Conservation (phyloP, 2,113 vertebrate genomes). For the Ictalurus punctatus region DNA sequence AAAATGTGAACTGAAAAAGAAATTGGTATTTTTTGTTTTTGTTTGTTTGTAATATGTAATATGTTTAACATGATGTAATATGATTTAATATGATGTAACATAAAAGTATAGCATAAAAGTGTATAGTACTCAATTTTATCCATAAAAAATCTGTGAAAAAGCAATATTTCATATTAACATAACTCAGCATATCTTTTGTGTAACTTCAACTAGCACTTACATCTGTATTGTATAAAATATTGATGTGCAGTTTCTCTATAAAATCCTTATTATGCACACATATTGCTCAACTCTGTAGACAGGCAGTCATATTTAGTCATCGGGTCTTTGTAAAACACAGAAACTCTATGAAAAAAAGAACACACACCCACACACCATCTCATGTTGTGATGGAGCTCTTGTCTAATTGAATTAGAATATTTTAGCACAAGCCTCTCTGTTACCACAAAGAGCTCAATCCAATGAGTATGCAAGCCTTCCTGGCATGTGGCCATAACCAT, state of each 20-base stretch:
- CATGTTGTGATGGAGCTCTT: conserved; percentile 34
- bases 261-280: not conserved
- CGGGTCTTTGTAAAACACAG: not conserved
- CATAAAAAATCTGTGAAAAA: not conserved
- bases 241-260: not conserved
- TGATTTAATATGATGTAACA: not conserved
- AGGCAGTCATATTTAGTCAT: not conserved
- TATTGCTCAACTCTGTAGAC: not conserved
- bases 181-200: not conserved
- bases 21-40: not conserved
- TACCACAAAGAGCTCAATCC: conserved; percentile 42
- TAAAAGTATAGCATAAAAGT: not conserved
- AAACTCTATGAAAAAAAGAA: not conserved
- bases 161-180: not conserved
- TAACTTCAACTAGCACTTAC: not conserved
- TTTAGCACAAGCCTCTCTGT: conserved; percentile 31
- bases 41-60: not conserved
- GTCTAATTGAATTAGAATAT: conserved; percentile 42
- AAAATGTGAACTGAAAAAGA: not conserved
- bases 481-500: conserved; percentile 55
- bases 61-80: too few species aligned
- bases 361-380: not conserved
- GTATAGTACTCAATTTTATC: not conserved
- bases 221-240: not conserved
- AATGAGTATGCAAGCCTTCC: conserved; percentile 27